Conservation (phyloP, 2,113 vertebrate species). For the Eptesicus fuscus region DNA sequence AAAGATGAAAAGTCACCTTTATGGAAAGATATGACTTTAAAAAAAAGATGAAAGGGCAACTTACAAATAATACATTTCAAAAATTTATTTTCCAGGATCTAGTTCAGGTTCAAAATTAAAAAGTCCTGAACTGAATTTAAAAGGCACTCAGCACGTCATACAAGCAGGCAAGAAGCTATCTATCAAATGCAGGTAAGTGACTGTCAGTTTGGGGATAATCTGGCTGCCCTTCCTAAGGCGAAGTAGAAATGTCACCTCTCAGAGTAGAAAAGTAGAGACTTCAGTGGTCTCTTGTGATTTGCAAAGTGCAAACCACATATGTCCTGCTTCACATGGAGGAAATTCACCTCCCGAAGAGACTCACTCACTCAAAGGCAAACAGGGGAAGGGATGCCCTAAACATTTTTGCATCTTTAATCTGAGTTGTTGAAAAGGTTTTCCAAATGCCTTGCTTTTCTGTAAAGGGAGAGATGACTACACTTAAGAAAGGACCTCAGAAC, state of each 20-base stretch:
- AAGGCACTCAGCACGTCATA: conserved; percentile 84
- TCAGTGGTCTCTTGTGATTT: neutral
- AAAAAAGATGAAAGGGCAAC: neutral
- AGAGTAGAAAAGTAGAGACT: neutral
- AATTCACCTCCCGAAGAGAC: neutral
- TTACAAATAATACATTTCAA: conserved; percentile 61
- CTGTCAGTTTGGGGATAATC: neutral
- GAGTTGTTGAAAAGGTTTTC: conserved; percentile 66
- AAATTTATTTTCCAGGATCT: conserved; percentile 79
- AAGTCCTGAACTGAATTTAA: conserved; percentile 88
- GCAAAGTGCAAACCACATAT: neutral
- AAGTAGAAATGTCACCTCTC: neutral
- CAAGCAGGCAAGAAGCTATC: conserved; percentile 88
- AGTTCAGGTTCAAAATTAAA: conserved; percentile 86
- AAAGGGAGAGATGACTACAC: conserved; percentile 62
- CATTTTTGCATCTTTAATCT: neutral
- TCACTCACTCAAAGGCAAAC: neutral
- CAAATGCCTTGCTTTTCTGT: conserved; percentile 58
- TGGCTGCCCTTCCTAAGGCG: neutral
- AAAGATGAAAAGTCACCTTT: conserved; percentile 5
- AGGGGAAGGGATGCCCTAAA: neutral
- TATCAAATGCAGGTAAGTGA: conserved; percentile 93
- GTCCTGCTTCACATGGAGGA: neutral
- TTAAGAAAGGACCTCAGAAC: conserved; percentile 63
- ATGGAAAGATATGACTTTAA: neutral